Evolutionary conservation across 2,888 invertebrate species (phyloP).

Genomic region (Ectemnius cavifrons): DNA sequence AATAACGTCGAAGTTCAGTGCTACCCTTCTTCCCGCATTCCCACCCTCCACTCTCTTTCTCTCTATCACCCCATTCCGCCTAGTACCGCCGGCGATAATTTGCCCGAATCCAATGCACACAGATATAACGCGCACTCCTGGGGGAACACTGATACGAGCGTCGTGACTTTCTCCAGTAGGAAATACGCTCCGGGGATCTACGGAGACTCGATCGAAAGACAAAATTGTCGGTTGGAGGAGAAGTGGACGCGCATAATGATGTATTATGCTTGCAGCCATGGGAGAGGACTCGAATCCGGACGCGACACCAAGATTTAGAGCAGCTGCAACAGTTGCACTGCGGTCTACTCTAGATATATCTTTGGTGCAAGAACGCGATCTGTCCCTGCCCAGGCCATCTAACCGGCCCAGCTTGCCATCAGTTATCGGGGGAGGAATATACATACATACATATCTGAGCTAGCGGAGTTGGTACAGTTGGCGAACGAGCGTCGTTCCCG

Average conservation of each 20-base stretch:
- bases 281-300: conserved; percentile 35
- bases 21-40: no score
- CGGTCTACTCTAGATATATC: conserved; percentile 53
- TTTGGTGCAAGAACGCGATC: conserved; percentile 54
- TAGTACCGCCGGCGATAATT: conserved; percentile 62
- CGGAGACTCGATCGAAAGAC: conserved; percentile 45
- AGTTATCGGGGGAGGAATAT: conserved; percentile 31
- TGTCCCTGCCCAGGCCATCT: conserved; percentile 36
- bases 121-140: conserved; percentile 50
- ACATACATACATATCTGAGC: conserved; percentile 31
- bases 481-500: background rate
- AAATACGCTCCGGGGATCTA: conserved; percentile 51
- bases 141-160: conserved; percentile 52
- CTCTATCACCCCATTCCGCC: conserved; percentile 1
- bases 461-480: conserved; percentile 32
- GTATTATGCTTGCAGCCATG: conserved; percentile 49
- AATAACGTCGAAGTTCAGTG: conserved; percentile 61
- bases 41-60: no score
- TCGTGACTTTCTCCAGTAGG: conserved; percentile 37
- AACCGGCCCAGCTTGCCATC: conserved; percentile 24
- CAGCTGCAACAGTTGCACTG: conserved; percentile 52
- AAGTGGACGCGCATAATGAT: conserved; percentile 64
- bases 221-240: conserved; percentile 61
- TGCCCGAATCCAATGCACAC: conserved; percentile 57
- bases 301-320: conserved; percentile 57